Conservation (phyloP, 2,888 invertebrate species). For the Parnassius glacialis region DNA sequence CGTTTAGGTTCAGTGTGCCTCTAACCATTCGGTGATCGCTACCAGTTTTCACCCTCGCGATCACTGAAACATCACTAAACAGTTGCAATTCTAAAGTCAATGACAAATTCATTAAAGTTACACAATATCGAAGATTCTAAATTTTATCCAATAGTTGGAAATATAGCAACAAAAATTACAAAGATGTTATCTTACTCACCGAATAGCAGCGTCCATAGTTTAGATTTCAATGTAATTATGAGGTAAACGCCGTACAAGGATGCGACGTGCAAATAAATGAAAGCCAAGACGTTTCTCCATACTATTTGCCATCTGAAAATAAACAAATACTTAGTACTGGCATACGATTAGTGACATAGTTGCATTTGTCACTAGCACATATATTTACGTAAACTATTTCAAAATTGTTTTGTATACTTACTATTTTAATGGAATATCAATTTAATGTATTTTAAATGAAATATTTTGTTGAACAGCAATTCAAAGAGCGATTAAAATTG, state of each 20-base stretch:
- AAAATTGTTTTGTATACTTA: neutral
- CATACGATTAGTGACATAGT: constrained; percentile 6
- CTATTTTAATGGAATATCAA: too few species aligned
- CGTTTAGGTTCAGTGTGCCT: too few species aligned
- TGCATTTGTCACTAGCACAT: neutral
- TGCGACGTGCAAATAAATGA: constrained; percentile 85
- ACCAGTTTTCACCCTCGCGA: too few species aligned
- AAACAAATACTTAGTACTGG: constrained; percentile 29
- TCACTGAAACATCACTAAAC: too few species aligned
- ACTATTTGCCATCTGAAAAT: constrained; percentile 84
- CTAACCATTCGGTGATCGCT: too few species aligned
- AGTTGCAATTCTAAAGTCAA: too few species aligned
- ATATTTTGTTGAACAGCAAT: too few species aligned
- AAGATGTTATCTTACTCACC: constrained; percentile 55
- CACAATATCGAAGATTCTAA: constrained; percentile 1
- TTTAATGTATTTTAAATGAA: too few species aligned
- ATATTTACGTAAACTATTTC: constrained; percentile 16
- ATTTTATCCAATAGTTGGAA: constrained; percentile 10
- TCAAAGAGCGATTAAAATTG: too few species aligned
- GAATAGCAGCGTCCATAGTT: constrained; percentile 73
- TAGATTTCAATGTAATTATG: constrained; percentile 66
- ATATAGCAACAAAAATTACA: constrained; percentile 8
- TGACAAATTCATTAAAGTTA: neutral
- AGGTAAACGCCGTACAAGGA: constrained; percentile 84
- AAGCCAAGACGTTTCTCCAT: constrained; percentile 89